Base-by-base conservation (phyloP, 2,888 invertebrate species). In the Meta bourneti region DNA sequence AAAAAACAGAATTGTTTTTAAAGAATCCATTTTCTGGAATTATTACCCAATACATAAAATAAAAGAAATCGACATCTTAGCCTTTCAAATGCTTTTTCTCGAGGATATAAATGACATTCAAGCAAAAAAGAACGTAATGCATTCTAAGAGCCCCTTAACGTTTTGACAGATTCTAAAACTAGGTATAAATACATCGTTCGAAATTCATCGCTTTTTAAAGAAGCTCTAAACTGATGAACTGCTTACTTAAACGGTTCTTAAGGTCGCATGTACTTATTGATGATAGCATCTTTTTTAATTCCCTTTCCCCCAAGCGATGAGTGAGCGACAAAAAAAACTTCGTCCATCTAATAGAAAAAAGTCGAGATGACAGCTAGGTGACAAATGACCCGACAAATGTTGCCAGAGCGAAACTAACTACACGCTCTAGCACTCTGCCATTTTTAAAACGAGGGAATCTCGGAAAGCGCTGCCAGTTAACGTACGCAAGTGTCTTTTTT, bases 341-440 rank as follows among this genome's bases (percentile, higher is more conserved):
- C 34, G 34, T 11, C 20, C 6, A 82, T 71, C n/a, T 82, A 82
- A 71, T 71, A 82, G 70, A 81, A 72, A 72, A 84, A 84, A 74
- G 9, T 52, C 83, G 83, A 20, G 72, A n/a, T 84, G 83, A 84
- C 83, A 84, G 83, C 52, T 1, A 7, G 19, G 51, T 84, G 83
- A 84, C 83, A 84, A 84, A 84, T 74, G 83, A 84, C 83, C 83
- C 74, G 83, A 84, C 83, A 84, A 84, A 84, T 84, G 83, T 84
- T 84, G 19, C 74, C n/a, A 54, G 71, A 72, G 74, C 52, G 49
- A 72, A 83, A 54, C 51, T 13, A 82, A 80, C 80, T 51, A 19
- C 19, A 69, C n/a, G 82, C 71, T 71, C 16, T 19, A 19, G 34
- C 82, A 19, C 70, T 49, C 51, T 54, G 52, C 74, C 54, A 72